Evolutionary conservation across 2,888 invertebrate genomes (phyloP).

Genomic region (Tuberolachnus salignus): DNA sequence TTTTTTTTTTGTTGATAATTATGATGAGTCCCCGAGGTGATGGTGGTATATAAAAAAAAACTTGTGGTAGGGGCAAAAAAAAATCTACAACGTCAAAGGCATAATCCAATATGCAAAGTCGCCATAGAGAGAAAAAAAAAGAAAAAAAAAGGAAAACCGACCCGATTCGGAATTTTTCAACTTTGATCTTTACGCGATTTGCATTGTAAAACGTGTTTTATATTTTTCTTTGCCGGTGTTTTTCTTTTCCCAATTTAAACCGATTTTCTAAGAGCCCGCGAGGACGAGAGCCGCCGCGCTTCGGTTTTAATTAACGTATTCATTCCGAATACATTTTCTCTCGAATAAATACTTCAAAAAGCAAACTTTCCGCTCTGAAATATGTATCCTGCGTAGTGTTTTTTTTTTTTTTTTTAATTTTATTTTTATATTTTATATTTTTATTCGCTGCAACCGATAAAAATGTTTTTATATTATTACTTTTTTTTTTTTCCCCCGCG

Average conservation of each 20-base stretch:
- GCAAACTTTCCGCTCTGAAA: constrained; percentile 31
- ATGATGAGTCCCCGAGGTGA: constrained; percentile 56
- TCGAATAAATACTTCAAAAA: constrained; percentile 42
- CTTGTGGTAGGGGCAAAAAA: constrained; percentile 42
- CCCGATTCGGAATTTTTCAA: constrained; percentile 56
- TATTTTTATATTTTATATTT: too few relatives aligned
- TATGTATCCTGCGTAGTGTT: constrained; percentile 17
- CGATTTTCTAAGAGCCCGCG: constrained; percentile 52
- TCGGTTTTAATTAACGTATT: constrained; percentile 55
- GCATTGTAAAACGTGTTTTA: constrained; percentile 56
- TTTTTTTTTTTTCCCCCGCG: not conserved
- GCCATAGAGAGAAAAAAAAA: constrained; percentile 22
- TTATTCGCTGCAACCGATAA: too few relatives aligned
- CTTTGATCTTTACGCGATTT: constrained; percentile 56
- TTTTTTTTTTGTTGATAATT: constrained; percentile 48
- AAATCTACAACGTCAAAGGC: constrained; percentile 54
- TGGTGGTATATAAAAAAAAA: constrained; percentile 24
- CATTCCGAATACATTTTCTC: constrained; percentile 37
- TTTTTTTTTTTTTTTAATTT: not conserved
- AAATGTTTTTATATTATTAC: too few relatives aligned
- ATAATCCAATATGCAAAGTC: constrained; percentile 56
- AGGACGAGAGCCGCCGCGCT: constrained; percentile 10
- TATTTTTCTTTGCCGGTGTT: constrained; percentile 54
- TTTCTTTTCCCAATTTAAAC: constrained; percentile 56
- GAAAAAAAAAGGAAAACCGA: constrained; percentile 36